Evolutionary conservation across 2,797 vertebrate species (phyloP), one percentile per base, ranked within the genome.

Genomic region (Borostomias antarcticus): DNA sequence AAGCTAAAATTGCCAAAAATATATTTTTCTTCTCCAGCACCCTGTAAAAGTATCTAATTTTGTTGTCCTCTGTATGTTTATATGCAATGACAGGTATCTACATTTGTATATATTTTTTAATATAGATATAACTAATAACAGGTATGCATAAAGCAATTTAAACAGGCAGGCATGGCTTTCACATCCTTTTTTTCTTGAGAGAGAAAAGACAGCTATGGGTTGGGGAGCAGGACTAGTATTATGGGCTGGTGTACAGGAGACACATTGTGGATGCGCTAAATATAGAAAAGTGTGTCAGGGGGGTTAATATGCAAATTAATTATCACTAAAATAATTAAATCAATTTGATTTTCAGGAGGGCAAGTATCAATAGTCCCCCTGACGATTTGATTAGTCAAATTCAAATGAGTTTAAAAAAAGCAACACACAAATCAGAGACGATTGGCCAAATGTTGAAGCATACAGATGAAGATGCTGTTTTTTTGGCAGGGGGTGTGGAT

Each of bases 111-210:
- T 80, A 74, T 81, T 72, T 83, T 64, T 73, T 80, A 80, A 82
- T 94, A 89, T 82, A 67, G 70, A 80, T 81, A 82, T 94, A 89
- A 90, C n/a, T n/a, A n/a, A 88, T 75, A 87, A 90, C 93, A 96
- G 94, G 94, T 95, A 98, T 96, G 95, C 97, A 95, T 97, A 98
- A 96, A 98, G 97, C 96, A 97, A 93, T 93, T 90, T 85, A 83
- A 98, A 96, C 95, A 98, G 96, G 96, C 96, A 98, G 97, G 96
- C 96, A 99, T 99, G 97, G 96, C 97, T 99, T 98, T 98, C 96
- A 98, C 95, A 98, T 98, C 96, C 97, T 98, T 74, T 92, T 90
- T 92, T 93, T 96, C 93, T 96, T 95, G 94, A 97, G 94, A 95
- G 91, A 88, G 92, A 94, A 94, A 92, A 93, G 93, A 95, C 89